Evolutionary conservation across 2,113 vertebrate genomes (phyloP).

Genomic region (Hiodon tergisus): DNA sequence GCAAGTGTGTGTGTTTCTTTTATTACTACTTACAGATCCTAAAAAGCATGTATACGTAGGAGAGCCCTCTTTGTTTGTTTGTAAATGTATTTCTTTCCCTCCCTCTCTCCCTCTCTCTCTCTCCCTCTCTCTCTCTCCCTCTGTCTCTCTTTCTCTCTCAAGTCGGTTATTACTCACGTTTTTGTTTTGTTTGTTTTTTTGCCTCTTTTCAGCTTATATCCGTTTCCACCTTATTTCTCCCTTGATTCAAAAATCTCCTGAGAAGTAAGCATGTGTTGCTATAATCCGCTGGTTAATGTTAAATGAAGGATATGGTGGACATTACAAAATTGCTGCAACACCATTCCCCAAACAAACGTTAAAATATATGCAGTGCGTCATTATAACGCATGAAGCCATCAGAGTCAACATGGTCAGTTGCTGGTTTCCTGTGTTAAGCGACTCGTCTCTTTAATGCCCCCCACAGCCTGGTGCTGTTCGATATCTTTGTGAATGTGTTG

Average conservation of each 20-base stretch:
- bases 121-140: too few relatives aligned
- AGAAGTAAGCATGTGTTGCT: conserved; percentile 71
- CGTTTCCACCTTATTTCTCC: conserved; percentile 87
- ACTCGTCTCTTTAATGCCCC: background rate
- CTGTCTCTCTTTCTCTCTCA: too few relatives aligned
- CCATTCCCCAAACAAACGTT: too few relatives aligned
- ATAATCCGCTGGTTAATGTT: background rate
- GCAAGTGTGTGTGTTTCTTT: background rate
- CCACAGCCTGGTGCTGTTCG: conserved; percentile 79
- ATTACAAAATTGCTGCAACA: too few relatives aligned
- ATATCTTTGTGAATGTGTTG: conserved; percentile 89
- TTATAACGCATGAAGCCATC: too few relatives aligned
- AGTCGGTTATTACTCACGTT: background rate
- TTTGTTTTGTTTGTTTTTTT: conserved; percentile 34
- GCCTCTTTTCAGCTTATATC: conserved; percentile 68
- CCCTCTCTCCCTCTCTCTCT: too few relatives aligned
- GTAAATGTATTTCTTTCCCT: background rate
- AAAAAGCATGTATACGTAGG: too few relatives aligned
- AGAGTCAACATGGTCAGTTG: too few relatives aligned
- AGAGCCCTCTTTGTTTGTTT: background rate
- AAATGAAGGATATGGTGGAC: background rate
- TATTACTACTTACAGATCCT: too few relatives aligned
- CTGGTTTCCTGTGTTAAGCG: background rate
- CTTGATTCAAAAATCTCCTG: conserved; percentile 81
- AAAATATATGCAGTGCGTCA: background rate